Evolutionary conservation across 2,888 invertebrate genomes (phyloP).

Genomic region (Drosophila prolongata): DNA sequence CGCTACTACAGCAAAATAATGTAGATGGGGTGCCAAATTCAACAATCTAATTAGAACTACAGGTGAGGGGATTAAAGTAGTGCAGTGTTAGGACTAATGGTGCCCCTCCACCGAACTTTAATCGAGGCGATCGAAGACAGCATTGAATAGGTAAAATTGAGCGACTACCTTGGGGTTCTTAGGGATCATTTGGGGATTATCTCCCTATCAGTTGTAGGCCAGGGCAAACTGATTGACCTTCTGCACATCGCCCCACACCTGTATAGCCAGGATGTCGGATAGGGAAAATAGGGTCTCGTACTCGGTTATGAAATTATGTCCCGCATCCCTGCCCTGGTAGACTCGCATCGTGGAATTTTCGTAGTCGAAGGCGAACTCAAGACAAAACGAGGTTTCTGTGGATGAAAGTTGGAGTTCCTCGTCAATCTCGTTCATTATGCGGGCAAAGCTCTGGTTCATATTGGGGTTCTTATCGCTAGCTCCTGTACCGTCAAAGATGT

Average conservation of each 20-base stretch:
- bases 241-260: conserved; percentile 84
- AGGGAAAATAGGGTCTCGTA: conserved; percentile 76
- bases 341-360: conserved; percentile 66
- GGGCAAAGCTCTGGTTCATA: conserved; percentile 43
- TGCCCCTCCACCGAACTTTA: conserved; percentile 19
- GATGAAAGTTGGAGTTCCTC: conserved; percentile 71
- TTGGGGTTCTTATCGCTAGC: conserved; percentile 27
- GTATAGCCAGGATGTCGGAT: conserved; percentile 79
- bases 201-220: conserved; percentile 65
- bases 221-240: conserved; percentile 81
- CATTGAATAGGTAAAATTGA: conserved; percentile 8
- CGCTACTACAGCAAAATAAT: conserved; percentile 4
- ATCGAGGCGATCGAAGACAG: conserved; percentile 13
- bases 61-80: conserved; percentile 8
- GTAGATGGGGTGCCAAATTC: conserved; percentile 11
- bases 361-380: conserved; percentile 79
- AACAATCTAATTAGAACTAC: conserved; percentile 15
- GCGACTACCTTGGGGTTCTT: conserved; percentile 51
- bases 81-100: conserved; percentile 19
- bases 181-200: not conserved
- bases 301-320: conserved; percentile 71
- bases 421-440: conserved; percentile 48
- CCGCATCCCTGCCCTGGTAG: conserved; percentile 75
- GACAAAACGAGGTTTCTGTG: conserved; percentile 81
- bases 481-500: conserved; percentile 77